Evolutionary conservation across 2,888 invertebrate species (phyloP).

Genomic region (Prenolepis imparis): DNA sequence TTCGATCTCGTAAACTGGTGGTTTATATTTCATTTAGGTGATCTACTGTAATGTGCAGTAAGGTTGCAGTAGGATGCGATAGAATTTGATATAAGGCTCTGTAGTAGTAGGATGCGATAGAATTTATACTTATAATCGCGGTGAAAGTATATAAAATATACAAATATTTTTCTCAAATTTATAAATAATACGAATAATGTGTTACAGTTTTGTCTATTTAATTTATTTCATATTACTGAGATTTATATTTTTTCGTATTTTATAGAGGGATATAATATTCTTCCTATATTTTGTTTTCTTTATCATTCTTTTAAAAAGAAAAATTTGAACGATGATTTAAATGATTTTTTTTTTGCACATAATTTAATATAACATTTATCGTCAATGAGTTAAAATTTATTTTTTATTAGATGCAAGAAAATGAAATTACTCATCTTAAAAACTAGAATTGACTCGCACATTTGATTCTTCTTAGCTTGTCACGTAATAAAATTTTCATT

Average conservation of each 20-base stretch:
- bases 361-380: background rate
- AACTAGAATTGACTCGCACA: background rate
- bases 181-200: background rate
- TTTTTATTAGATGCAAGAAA: background rate
- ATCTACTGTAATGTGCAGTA: background rate
- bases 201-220: background rate
- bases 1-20: background rate
- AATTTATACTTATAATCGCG: background rate
- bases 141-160: background rate
- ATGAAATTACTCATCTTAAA: background rate
- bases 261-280: background rate
- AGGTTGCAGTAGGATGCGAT: no score
- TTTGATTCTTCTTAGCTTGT: background rate
- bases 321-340: background rate
- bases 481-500: background rate
- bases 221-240: background rate
- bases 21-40: background rate
- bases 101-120: no score
- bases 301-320: background rate
- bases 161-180: background rate
- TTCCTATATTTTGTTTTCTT: background rate
- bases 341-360: background rate
- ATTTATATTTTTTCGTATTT: background rate
- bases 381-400: background rate
- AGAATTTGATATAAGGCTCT: no score